Percentiles rank a stretch among this genome's conserved stretches.
phyloP scores from a whole-genome alignment of 2,888 invertebrate species.

The Drosophila mimica region DNA sequence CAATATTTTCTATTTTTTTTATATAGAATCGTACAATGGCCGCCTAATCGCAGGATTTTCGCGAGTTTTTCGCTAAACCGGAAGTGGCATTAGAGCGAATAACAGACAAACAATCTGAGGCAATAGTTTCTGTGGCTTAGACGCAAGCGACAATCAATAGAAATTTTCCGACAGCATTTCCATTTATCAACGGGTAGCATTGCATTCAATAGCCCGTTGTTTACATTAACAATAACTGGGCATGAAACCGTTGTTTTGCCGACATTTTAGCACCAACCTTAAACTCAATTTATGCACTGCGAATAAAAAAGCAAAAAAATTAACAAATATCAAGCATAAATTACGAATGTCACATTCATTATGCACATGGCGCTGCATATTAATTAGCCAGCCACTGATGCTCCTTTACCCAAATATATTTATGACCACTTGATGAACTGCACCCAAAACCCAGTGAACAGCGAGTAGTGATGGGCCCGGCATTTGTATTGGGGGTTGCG shows the following conservation, averaged over 20 bases:
- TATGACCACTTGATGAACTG: constrained; percentile 81
- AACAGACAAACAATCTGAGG: constrained; percentile 19
- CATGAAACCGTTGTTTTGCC: constrained; percentile 83
- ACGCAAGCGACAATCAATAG: constrained; percentile 43
- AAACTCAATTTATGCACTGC: constrained; percentile 54
- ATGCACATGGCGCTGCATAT: constrained; percentile 81
- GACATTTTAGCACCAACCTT: constrained; percentile 63
- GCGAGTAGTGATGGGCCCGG: neutral
- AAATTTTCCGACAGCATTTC: constrained; percentile 26
- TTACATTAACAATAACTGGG: constrained; percentile 81
- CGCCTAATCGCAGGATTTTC: constrained; percentile 67
- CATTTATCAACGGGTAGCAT: constrained; percentile 10
- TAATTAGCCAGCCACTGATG: constrained; percentile 68
- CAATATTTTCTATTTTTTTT: constrained; percentile 40
- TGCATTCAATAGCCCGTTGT: constrained; percentile 60
- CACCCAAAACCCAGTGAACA: constrained; percentile 50
- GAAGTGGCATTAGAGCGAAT: constrained; percentile 59
- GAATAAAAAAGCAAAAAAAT: constrained; percentile 40
- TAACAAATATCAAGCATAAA: constrained; percentile 81
- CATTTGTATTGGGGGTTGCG: constrained; percentile 43
- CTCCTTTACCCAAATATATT: constrained; percentile 62
- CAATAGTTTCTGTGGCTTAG: constrained; percentile 41
- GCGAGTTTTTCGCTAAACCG: constrained; percentile 68
- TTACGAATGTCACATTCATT: constrained; percentile 83
- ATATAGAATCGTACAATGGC: constrained; percentile 46